Evolutionary conservation across 2,888 invertebrate species (phyloP).

Genomic region (Elegia similella): DNA sequence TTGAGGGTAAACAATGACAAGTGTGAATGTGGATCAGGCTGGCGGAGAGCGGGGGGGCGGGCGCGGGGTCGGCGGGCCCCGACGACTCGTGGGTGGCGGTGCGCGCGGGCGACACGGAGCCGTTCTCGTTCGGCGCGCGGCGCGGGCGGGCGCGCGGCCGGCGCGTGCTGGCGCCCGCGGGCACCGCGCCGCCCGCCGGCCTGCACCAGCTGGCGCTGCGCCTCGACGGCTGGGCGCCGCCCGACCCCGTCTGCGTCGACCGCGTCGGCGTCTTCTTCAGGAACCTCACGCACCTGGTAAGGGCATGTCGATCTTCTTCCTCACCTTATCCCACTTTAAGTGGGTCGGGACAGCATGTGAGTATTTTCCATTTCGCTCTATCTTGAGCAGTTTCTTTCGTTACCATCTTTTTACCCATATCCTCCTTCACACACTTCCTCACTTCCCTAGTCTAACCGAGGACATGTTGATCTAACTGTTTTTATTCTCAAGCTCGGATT

Average conservation of each 20-base stretch:
- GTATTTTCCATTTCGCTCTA: too few species aligned
- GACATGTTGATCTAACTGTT: too few species aligned
- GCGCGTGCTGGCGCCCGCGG: constrained; percentile 84
- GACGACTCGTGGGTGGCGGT: constrained; percentile 81
- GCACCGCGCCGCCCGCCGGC: constrained; percentile 82
- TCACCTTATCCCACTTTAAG: too few species aligned
- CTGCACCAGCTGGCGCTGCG: constrained; percentile 94
- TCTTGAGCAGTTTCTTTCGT: too few species aligned
- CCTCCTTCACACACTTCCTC: too few species aligned
- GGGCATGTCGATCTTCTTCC: not conserved
- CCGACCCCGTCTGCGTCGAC: constrained; percentile 96
- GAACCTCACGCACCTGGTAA: constrained; percentile 62
- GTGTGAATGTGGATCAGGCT: too few species aligned
- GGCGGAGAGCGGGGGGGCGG: constrained; percentile 31
- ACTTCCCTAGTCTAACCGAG: too few species aligned
- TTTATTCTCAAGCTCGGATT: too few species aligned
- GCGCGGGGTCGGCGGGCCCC: constrained; percentile 47
- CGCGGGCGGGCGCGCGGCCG: constrained; percentile 84
- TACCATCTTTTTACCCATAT: too few species aligned
- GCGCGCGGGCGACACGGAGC: constrained; percentile 36
- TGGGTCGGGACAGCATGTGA: too few species aligned
- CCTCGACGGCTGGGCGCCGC: constrained; percentile 93
- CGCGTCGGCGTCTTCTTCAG: constrained; percentile 96
- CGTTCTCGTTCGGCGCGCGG: constrained; percentile 40
- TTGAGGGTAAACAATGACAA: too few species aligned